Evolutionary conservation across 2,888 invertebrate species (phyloP), one percentile per base, ranked within the genome.

Genomic region (Coecobrya sp.): DNA sequence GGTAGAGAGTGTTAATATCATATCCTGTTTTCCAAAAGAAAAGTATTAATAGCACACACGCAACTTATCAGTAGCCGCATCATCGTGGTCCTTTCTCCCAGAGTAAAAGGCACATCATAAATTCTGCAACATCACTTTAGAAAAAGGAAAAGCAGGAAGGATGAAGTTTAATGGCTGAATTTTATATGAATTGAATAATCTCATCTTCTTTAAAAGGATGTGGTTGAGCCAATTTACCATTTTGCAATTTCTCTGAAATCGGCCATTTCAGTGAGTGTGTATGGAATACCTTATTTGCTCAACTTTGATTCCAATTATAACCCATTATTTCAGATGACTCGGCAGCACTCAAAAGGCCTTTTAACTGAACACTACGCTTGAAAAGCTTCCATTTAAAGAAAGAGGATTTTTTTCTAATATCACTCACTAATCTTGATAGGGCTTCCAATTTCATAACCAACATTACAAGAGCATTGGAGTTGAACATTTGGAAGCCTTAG

Each of bases 1-100:
- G 0, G 99, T 98, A 8, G 99, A 99, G 55, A 99, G 96, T 36
- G 99, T 98, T 94, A 98, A 98, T 94, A 99, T 97, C 95, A 99
- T 97, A 96, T 99, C 99, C 99, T 99, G 96, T 91, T 52, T 86
- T 62, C 36, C 5, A 45, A 90, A 85, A 49, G 55, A 68, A 16
- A 95, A 94, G 55, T 65, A 85, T 65, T 84, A 90, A 79, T 76
- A 62, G 45, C 76, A 42, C 45, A 62, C 68, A 65, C 45, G 36
- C 65, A 85, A 36, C 30, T 70, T 13, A 70, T 36, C 70, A 70
- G 22, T n/a, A 36, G 11, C 36, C 36, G 11, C 3, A n/a, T 19
- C 25, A 62, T 7, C 22, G 25, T 62, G 10, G 22, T 8, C 19
- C 36, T 36, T n/a, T 70, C 27, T 36, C 8, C 36, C n/a, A 13